Percentiles rank a stretch among this genome's conserved stretches.
Evolutionary conservation across 2,797 vertebrate genomes (phyloP).

Genomic region (Takifugu rubripes): DNA sequence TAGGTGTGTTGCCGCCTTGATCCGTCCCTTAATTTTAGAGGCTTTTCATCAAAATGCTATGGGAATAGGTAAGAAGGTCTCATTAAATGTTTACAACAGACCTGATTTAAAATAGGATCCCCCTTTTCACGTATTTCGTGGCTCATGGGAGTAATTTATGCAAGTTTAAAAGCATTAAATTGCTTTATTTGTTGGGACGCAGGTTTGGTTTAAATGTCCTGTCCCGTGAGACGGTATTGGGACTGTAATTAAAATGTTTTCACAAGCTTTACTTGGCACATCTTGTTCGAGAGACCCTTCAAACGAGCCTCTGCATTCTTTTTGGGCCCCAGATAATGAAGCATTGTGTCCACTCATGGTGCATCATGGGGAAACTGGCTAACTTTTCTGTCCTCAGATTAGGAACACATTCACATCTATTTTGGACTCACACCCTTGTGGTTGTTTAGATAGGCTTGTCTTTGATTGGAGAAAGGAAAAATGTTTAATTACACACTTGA

Average conservation of each 20-base stretch:
- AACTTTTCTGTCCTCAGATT: conserved; percentile 16
- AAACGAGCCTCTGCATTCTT: conserved; percentile 20
- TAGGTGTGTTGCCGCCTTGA: too few relatives aligned
- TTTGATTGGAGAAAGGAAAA: conserved; percentile 13
- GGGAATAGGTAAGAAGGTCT: too few relatives aligned
- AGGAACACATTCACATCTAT: conserved; percentile 8
- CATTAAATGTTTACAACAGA: too few relatives aligned
- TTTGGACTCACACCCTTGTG: conserved; percentile 10
- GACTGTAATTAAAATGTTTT: conserved; percentile 5
- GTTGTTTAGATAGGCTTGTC: conserved; percentile 5
- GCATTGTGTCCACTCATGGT: conserved; percentile 27
- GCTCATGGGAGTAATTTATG: too few relatives aligned
- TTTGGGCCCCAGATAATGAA: conserved; percentile 26
- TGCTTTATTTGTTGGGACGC: too few relatives aligned
- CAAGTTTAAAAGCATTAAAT: too few relatives aligned
- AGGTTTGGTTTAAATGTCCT: too few relatives aligned
- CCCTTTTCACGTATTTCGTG: too few relatives aligned
- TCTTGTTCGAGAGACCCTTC: conserved; percentile 15
- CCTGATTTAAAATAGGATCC: too few relatives aligned
- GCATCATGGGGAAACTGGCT: conserved; percentile 24
- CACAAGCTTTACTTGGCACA: conserved; percentile 10
- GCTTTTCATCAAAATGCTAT: too few relatives aligned
- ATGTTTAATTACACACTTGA: conserved; percentile 3
- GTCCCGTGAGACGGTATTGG: too few relatives aligned
- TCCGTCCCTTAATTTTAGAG: too few relatives aligned